Evolutionary conservation across 2,797 vertebrate species (phyloP).

Genomic region (Hyperoplus immaculatus): DNA sequence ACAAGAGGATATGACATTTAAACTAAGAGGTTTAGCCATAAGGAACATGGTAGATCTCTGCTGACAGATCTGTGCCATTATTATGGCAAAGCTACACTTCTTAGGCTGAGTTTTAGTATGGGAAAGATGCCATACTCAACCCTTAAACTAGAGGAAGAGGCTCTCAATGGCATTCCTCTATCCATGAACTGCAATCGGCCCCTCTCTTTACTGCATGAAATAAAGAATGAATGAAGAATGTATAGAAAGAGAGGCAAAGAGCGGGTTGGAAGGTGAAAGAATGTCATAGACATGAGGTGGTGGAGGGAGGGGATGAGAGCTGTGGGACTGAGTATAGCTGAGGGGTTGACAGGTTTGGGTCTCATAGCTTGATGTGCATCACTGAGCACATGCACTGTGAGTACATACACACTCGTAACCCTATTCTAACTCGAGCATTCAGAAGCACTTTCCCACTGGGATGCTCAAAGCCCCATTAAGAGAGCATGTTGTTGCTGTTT

Average conservation of each 20-base stretch:
- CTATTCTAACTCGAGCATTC: slow-evolving; percentile 67
- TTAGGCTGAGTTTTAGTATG: slow-evolving; percentile 4
- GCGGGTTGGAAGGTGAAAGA: slow-evolving; percentile 55
- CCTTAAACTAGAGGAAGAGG: slow-evolving; percentile 28
- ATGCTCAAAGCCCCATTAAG: slow-evolving; percentile 69
- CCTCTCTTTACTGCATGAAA: slow-evolving; percentile 41
- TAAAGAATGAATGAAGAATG: slow-evolving; percentile 62
- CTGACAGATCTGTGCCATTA: not conserved
- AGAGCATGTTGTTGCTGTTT: slow-evolving; percentile 66
- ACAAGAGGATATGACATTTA: slow-evolving; percentile 58
- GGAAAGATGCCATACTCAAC: slow-evolving; percentile 20
- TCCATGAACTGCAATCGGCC: slow-evolving; percentile 48
- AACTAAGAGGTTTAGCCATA: slow-evolving; percentile 24
- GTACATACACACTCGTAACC: slow-evolving; percentile 51
- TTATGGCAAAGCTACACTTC: not conserved
- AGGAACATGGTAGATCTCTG: slow-evolving; percentile 8
- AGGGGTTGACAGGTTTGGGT: slow-evolving; percentile 61
- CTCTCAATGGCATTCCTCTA: slow-evolving; percentile 61
- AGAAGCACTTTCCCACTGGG: slow-evolving; percentile 65
- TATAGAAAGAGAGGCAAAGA: slow-evolving; percentile 56
- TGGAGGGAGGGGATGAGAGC: slow-evolving; percentile 46
- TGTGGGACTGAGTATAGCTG: slow-evolving; percentile 38
- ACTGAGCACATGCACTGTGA: slow-evolving; percentile 60
- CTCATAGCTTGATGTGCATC: slow-evolving; percentile 69
- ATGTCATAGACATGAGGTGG: slow-evolving; percentile 50